A percentile compares a stretch with the other conserved stretches of the same genome.
Evolutionary conservation across 2,888 invertebrate genomes (phyloP).

Genomic region (Hydropsyche betteni): DNA sequence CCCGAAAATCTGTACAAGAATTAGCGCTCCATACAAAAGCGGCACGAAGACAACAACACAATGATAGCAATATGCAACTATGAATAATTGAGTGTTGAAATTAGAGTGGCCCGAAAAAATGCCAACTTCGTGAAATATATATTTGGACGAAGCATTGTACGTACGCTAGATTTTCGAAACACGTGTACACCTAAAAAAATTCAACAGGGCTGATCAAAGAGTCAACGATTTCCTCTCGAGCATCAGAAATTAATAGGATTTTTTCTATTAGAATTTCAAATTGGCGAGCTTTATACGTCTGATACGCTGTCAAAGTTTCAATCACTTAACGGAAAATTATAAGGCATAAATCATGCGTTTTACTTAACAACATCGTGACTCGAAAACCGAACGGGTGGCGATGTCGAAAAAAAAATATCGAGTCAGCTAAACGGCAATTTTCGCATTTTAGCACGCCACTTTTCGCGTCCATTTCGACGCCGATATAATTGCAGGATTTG

Average conservation of each 20-base stretch:
- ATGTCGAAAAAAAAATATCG: not conserved
- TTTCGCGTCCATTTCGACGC: not conserved
- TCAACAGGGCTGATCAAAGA: too few species aligned
- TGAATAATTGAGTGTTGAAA: slow-evolving; percentile 32
- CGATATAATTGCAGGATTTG: too few species aligned
- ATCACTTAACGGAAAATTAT: slow-evolving; percentile 12
- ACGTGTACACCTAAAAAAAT: too few species aligned
- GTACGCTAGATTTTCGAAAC: too few species aligned
- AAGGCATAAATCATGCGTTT: slow-evolving; percentile 8
- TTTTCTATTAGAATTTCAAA: too few species aligned
- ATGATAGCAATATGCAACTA: slow-evolving; percentile 29
- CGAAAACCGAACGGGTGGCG: not conserved
- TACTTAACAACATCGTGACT: slow-evolving; percentile 2
- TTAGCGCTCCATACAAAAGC: slow-evolving; percentile 20
- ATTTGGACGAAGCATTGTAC: too few species aligned
- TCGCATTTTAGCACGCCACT: slow-evolving; percentile 1
- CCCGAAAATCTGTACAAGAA: slow-evolving; percentile 3
- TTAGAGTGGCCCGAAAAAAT: slow-evolving; percentile 21
- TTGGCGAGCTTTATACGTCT: too few species aligned
- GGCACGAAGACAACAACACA: slow-evolving; percentile 27
- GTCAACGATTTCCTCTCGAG: too few species aligned
- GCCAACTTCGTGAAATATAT: slow-evolving; percentile 24
- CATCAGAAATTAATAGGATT: too few species aligned
- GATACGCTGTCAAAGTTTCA: slow-evolving; percentile 6
- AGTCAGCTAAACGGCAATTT: slow-evolving; percentile 9